These are phyloP conservation scores for Lordiphosa collinella DNA, from an alignment of 1,140 invertebrate species.

Conservation along the genomic window DNA sequence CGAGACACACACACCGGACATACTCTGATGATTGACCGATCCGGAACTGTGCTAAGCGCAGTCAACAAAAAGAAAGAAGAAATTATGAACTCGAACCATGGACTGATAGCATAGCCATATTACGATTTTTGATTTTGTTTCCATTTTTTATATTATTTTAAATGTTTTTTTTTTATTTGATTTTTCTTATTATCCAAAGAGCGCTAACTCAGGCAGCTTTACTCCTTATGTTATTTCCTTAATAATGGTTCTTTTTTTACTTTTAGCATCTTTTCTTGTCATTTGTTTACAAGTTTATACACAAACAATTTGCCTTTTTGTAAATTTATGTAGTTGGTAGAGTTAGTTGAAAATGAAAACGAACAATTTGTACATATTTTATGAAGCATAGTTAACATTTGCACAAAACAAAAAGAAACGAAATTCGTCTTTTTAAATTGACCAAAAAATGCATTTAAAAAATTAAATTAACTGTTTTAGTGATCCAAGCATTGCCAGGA, in stretches of 20 bases:
- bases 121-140: conserved; percentile 56
- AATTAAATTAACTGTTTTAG: conserved; percentile 36
- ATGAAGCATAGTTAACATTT: conserved; percentile 73
- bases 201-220: conserved; percentile 44
- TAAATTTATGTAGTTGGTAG: conserved; percentile 69
- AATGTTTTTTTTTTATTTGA: conserved; percentile 42
- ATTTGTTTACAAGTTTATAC: conserved; percentile 50
- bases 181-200: conserved; percentile 49
- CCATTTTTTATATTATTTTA: conserved; percentile 40
- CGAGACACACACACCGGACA: conserved; percentile 73
- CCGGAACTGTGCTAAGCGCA: conserved; percentile 62
- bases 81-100: conserved; percentile 65
- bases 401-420: conserved; percentile 29
- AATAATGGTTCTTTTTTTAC: conserved; percentile 47
- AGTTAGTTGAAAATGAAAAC: conserved; percentile 53
- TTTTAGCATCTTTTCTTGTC: conserved; percentile 36
- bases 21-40: conserved; percentile 75
- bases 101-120: conserved; percentile 77
- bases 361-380: conserved; percentile 67
- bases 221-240: conserved; percentile 41
- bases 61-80: conserved; percentile 9
- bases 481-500: conserved; percentile 38
- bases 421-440: conserved; percentile 38
- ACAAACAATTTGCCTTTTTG: conserved; percentile 56
- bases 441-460: conserved; percentile 68